These are phyloP conservation scores for Paedocypris sp. DNA, from an alignment of 2,113 vertebrate genomes.

Conservation along the genomic window DNA sequence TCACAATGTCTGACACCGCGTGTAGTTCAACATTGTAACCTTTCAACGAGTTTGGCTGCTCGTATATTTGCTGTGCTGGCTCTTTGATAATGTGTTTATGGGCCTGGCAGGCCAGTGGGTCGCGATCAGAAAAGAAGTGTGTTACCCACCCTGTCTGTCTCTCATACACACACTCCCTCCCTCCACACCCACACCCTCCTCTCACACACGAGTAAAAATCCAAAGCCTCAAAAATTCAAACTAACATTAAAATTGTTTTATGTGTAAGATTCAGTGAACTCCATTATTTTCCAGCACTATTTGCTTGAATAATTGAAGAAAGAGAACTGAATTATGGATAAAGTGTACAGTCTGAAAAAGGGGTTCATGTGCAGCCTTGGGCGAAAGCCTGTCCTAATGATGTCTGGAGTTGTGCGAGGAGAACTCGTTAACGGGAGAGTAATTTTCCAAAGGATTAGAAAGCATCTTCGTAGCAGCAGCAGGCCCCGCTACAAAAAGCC, in stretches of 20 bases:
- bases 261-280: slow-evolving; percentile 91
- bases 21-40: not conserved
- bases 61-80: slow-evolving; percentile 37
- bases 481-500: slow-evolving; percentile 40
- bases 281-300: slow-evolving; percentile 98
- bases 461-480: slow-evolving; percentile 79
- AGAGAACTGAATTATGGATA: slow-evolving; percentile 98
- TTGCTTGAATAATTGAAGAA: slow-evolving; percentile 99
- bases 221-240: slow-evolving; percentile 83
- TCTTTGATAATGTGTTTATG: slow-evolving; percentile 42
- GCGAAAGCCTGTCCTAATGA: slow-evolving; percentile 95
- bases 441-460: slow-evolving; percentile 88
- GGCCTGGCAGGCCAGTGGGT: slow-evolving; percentile 17
- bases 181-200: not conserved
- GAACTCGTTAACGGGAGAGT: slow-evolving; percentile 92
- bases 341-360: slow-evolving; percentile 99
- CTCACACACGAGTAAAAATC: too few species aligned
- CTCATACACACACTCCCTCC: slow-evolving; percentile 5
- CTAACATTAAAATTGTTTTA: slow-evolving; percentile 87
- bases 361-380: slow-evolving; percentile 88
- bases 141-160: slow-evolving; percentile 29
- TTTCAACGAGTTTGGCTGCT: slow-evolving; percentile 6
- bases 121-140: slow-evolving; percentile 31
- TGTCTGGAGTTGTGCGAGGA: slow-evolving; percentile 88
- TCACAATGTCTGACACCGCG: not conserved